Conservation (phyloP, 2,113 vertebrate genomes). For the Hylia prasina region DNA sequence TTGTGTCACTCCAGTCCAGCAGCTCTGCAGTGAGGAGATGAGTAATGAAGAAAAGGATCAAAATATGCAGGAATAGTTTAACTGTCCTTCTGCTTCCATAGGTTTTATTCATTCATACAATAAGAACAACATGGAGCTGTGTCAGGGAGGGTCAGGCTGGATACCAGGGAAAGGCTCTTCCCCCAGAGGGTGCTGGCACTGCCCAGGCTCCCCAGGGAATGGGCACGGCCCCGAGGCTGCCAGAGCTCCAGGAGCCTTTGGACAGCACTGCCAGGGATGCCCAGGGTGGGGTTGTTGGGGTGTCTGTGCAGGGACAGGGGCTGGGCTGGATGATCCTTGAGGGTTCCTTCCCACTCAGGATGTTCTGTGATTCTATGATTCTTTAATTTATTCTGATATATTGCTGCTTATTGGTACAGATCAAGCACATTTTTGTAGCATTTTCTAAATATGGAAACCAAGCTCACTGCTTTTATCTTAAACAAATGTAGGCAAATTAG, state of each 20-base stretch:
- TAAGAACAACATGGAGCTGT: not conserved
- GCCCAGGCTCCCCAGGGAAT: not conserved
- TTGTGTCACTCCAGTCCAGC: constrained; percentile 52
- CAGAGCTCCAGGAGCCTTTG: not conserved
- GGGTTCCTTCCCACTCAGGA: not conserved
- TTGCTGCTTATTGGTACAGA: not conserved
- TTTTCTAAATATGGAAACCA: not conserved
- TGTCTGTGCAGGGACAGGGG: not conserved
- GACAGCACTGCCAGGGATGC: accelerated
- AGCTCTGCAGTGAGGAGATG: constrained; percentile 56
- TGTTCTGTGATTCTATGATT: not conserved
- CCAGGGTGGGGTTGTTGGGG: not conserved
- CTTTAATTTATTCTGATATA: not conserved
- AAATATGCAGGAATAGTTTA: not conserved
- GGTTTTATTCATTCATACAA: not conserved
- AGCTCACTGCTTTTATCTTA: not conserved
- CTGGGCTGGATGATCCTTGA: not conserved
- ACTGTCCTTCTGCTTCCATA: not conserved
- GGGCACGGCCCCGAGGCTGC: not conserved
- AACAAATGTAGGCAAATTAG: not conserved
- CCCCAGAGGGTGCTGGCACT: not conserved
- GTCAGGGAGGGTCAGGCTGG: accelerated
- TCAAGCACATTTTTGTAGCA: not conserved
- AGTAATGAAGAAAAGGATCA: not conserved
- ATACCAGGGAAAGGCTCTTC: not conserved